These are phyloP conservation scores for Amphipoea lucens DNA, from an alignment of 2,888 invertebrate genomes.

Conservation along the genomic window DNA sequence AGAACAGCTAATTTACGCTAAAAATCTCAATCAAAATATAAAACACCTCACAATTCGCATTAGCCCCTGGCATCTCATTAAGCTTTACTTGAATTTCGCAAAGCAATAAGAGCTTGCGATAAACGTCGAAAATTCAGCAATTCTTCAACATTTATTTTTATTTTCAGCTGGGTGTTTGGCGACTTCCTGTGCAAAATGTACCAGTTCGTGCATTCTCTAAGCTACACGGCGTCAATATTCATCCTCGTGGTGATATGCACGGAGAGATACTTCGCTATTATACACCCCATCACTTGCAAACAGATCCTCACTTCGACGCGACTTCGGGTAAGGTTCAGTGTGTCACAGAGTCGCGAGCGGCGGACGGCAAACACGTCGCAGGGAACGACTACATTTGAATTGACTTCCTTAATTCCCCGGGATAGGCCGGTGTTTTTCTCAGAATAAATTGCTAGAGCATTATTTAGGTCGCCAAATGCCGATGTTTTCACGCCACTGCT, in stretches of 20 bases:
- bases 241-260: constrained; percentile 96
- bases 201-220: constrained; percentile 96
- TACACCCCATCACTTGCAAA: constrained; percentile 95
- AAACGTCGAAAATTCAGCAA: constrained; percentile 3
- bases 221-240: constrained; percentile 97
- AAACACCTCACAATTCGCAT: background rate
- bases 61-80: constrained; percentile 1
- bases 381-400: constrained; percentile 51
- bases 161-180: constrained; percentile 94
- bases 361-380: constrained; percentile 27
- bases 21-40: background rate
- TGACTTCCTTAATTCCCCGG: constrained; percentile 31
- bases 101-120: constrained; percentile 10
- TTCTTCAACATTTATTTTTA: constrained; percentile 55
- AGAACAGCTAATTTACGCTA: background rate
- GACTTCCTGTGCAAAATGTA: constrained; percentile 97
- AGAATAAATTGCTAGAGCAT: constrained; percentile 20
- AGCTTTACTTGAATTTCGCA: constrained; percentile 2
- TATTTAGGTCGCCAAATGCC: constrained; percentile 35
- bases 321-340: constrained; percentile 91
- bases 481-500: constrained; percentile 18
- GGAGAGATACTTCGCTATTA: constrained; percentile 96
- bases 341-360: constrained; percentile 15
- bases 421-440: constrained; percentile 36
- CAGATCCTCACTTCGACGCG: constrained; percentile 94